Conservation (phyloP, 2,113 vertebrate genomes). For the Cololabis saira region DNA sequence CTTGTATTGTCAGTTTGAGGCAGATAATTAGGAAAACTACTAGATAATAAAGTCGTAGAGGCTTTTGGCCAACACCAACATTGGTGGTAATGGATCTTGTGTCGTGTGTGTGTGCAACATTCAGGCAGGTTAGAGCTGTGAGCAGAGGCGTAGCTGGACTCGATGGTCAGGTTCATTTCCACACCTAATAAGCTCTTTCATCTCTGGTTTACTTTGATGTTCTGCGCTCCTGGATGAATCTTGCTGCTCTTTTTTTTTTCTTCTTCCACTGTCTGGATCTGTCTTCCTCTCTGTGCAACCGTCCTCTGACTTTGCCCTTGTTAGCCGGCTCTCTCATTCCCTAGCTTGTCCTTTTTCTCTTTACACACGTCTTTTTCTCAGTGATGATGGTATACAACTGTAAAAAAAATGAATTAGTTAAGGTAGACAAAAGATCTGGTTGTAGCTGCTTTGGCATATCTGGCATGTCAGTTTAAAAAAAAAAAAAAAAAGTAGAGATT, state of each 20-base stretch:
- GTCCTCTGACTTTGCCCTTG: conserved; percentile 63
- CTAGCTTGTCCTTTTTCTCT: conserved; percentile 12
- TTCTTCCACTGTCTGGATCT: conserved; percentile 34
- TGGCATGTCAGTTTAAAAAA: too few relatives aligned
- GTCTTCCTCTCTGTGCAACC: conserved; percentile 49
- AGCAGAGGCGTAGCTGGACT: conserved; percentile 53
- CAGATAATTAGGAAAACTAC: background rate
- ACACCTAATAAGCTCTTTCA: conserved; percentile 76
- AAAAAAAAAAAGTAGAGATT: too few relatives aligned
- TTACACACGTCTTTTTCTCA: background rate
- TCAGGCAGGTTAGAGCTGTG: conserved; percentile 36
- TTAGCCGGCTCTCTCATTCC: conserved; percentile 37
- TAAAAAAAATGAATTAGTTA: too few relatives aligned
- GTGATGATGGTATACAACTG: conserved; percentile 5
- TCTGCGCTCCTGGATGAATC: conserved; percentile 61
- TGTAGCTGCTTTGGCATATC: too few relatives aligned
- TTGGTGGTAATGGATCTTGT: conserved; percentile 7
- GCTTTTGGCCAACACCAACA: background rate
- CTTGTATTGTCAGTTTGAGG: background rate
- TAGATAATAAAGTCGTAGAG: background rate
- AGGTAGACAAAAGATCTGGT: background rate
- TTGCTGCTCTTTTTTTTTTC: conserved; percentile 41
- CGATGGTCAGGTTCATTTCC: conserved; percentile 71
- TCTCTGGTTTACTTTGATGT: conserved; percentile 73
- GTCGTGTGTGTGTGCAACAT: conserved; percentile 35